Evolutionary conservation across 2,797 vertebrate genomes (phyloP), one percentile per base, ranked within the genome.

Genomic region (Hephaestus fuliginosus): DNA sequence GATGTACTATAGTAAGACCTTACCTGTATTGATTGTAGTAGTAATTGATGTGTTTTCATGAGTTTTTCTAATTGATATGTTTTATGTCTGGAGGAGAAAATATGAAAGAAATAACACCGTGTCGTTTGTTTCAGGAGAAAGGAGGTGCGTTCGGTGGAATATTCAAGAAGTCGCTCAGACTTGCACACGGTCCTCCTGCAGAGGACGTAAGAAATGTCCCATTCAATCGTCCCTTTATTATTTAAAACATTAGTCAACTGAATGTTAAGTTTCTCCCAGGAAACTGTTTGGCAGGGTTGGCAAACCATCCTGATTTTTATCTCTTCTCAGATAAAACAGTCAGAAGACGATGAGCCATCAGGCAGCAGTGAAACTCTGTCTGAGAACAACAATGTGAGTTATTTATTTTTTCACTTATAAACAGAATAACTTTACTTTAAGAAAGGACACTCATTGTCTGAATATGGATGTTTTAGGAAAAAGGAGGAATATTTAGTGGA

Each of bases 401-500:
- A 3, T 33, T 33, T 33, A 33, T 33, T n/a, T 43, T 60, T 15
- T 72, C 0, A 20, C 46, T 53, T 5, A 9, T 9, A 69, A 46
- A 43, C 43, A 46, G 2, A 17, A 25, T 3, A 52, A n/a, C 13
- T 66, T 22, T 0, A 20, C 48, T 2, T 20, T 18, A 22, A n/a
- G 8, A n/a, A 8, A 18, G 20, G 11, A 0, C 5, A 28, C 20
- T 62, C 20, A 71, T 0, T 49, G 14, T 69, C 10, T 53, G 36
- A 57, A n/a, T 15, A 0, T 77, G 20, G 76, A 3, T 75, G 49
- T 84, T 87, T 72, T 12, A 90, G 92, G 88, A 90, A 70, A 92
- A 91, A 82, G 77, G 79, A 60, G 74, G 83, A 65, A 76, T 89
- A 64, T 93, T 93, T 70, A 46, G 80, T 67, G 91, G 86, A 44